Evolutionary conservation across 2,797 vertebrate genomes (phyloP), one percentile per base, ranked within the genome.

Genomic region (Liparis tanakae): DNA sequence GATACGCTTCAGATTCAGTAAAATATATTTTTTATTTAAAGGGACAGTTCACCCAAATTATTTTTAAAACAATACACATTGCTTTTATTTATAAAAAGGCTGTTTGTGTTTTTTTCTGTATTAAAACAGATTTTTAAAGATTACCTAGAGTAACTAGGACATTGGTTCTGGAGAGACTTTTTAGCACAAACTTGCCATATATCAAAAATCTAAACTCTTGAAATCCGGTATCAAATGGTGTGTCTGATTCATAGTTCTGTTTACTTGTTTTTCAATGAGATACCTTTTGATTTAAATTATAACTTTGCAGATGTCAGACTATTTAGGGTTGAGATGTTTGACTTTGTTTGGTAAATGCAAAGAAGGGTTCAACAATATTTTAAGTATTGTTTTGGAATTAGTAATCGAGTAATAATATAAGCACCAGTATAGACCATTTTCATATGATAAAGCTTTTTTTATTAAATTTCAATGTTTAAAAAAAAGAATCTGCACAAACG

Each of bases 11-110:
- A 25, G 30, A 64, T 20, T 18, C 4, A 75, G 13, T 33, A 1
- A 30, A 67, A 53, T 30, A 9, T 33, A 7, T 67, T 51, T 4
- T 9, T 53, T 46, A 6, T 34, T 48, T 50, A 51, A 74, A 64
- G 25, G 55, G 14, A 37, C 17, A 53, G n/a, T 79, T 63, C 44
- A 67, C n/a, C 20, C n/a, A 79, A 63, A 48, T 61, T 20, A 60
- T 13, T 51, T 13, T 51, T 39, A 55, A 43, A 34, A 37, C 58
- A 41, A 34, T 7, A 44, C 4, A 33, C n/a, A 10, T 20, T 36
- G 12, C 1, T 44, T 60, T 72, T 20, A 36, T 53, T 39, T 46
- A 14, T 17, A 18, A 36, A 14, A 58, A 7, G 13, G 4, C 14
- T 50, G n/a, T 51, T 7, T 18, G 50, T 15, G 4, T 15, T 54